Evolutionary conservation across 2,797 vertebrate genomes (phyloP).

Genomic region (Phalloptychus januarius): DNA sequence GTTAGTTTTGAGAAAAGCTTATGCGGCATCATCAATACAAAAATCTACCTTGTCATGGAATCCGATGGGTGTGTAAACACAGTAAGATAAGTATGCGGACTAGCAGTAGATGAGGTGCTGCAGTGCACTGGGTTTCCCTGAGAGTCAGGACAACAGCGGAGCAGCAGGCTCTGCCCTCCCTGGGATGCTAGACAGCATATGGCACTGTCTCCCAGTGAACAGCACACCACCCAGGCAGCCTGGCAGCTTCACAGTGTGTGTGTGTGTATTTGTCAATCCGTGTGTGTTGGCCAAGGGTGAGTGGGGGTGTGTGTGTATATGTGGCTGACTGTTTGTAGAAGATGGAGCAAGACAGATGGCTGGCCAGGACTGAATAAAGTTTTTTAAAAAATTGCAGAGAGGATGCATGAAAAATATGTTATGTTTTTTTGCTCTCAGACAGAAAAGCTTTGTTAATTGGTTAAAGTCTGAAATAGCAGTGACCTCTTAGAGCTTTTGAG

Average conservation of each 20-base stretch:
- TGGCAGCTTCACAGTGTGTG: constrained; percentile 57
- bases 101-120: constrained; percentile 16
- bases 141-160: constrained; percentile 50
- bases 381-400: constrained; percentile 18
- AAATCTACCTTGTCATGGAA: background rate
- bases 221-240: constrained; percentile 76
- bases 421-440: constrained; percentile 33
- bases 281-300: constrained; percentile 25
- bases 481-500: background rate
- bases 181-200: constrained; percentile 84
- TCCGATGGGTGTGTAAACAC: constrained; percentile 7
- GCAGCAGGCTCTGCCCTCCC: constrained; percentile 52
- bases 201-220: constrained; percentile 80
- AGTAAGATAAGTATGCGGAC: background rate
- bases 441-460: background rate
- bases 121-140: constrained; percentile 37
- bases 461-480: background rate
- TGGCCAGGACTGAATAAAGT: constrained; percentile 44
- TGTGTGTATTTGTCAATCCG: background rate
- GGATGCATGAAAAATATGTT: constrained; percentile 17
- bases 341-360: constrained; percentile 46
- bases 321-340: constrained; percentile 40
- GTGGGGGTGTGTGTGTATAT: constrained; percentile 30
- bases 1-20: background rate
- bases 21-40: background rate